Evolutionary conservation across 2,113 vertebrate genomes (phyloP).

Genomic region (Salvelinus sp.): DNA sequence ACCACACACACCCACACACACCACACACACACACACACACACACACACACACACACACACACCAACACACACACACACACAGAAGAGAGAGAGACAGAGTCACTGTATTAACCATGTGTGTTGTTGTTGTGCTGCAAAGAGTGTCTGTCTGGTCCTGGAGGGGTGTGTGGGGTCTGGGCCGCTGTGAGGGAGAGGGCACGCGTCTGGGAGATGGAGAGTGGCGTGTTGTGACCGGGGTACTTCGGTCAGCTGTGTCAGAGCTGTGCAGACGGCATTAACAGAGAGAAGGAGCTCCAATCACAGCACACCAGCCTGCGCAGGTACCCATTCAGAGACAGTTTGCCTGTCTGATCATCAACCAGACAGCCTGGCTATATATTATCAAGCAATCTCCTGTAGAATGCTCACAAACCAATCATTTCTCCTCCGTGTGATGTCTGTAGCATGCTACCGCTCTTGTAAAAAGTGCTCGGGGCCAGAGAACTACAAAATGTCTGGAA

Average conservation of each 20-base stretch:
- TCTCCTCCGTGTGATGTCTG: background rate
- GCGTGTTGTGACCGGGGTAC: conserved; percentile 90
- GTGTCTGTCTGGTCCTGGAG: conserved; percentile 80
- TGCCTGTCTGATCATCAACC: background rate
- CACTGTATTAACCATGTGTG: background rate
- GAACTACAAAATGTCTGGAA: conserved; percentile 87
- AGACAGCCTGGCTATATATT: background rate
- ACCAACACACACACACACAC: no score
- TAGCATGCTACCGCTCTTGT: conserved; percentile 90
- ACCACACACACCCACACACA: no score
- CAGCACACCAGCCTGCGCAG: conserved; percentile 74
- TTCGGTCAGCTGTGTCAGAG: conserved; percentile 85
- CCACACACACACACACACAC: no score
- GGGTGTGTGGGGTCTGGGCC: conserved; percentile 91
- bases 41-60: no score
- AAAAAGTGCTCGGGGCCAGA: conserved; percentile 87
- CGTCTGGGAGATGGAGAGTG: conserved; percentile 87
- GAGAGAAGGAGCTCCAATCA: conserved; percentile 81
- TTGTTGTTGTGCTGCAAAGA: conserved; percentile 74
- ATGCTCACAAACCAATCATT: background rate
- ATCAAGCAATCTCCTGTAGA: background rate
- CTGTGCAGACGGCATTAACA: conserved; percentile 89
- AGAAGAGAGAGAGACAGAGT: no score
- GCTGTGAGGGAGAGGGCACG: conserved; percentile 89
- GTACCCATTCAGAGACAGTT: conserved; percentile 36